Evolutionary conservation across 2,888 invertebrate species (phyloP), one percentile per base, ranked within the genome.

Genomic region (Antheraea assamensis): DNA sequence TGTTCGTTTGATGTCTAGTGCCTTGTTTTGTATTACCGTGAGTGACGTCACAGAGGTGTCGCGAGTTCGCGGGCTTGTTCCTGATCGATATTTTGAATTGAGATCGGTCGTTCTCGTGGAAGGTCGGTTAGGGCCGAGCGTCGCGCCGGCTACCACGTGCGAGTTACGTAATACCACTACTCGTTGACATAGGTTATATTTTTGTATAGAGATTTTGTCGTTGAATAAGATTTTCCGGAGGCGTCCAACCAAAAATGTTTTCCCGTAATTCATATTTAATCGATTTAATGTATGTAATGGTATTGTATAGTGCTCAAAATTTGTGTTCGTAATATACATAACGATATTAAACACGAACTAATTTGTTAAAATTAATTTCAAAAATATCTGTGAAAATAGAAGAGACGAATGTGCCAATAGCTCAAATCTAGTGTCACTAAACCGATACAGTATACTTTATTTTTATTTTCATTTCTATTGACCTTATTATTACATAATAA

Each of bases 121-220:
- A 81, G 78, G 78, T 90, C 92, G 92, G 87, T 78, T 78, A 80
- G 76, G 72, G 78, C 83, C 83, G 87, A 74, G 66, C 64, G 72
- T 70, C 72, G 72, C 72, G 74, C 68, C 71, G 72, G 61, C 49
- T 52, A 73, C 91, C 93, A 93, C 93, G 93, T 93, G 93, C 88
- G 86, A 78, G 82, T 94, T 94, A 92, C 91, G 92, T 90, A 94
- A 94, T 83, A 87, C 83, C 88, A 91, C 90, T 88, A 91, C 89
- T 93, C 93, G 93, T 94, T 94, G 93, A 94, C 89, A 85, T 89
- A 89, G 88, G 89, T 91, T 90, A 90, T 42, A 42, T 42, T 42
- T 91, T 91, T 90, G 87, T 88, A 85, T 85, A 82, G 84, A 84
- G 82, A 83, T 80, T 87, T 58, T n/a, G 58, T 79, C 78, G 81